phyloP scores from a whole-genome alignment of 2,113 vertebrate species.

The Aythya baeri region DNA sequence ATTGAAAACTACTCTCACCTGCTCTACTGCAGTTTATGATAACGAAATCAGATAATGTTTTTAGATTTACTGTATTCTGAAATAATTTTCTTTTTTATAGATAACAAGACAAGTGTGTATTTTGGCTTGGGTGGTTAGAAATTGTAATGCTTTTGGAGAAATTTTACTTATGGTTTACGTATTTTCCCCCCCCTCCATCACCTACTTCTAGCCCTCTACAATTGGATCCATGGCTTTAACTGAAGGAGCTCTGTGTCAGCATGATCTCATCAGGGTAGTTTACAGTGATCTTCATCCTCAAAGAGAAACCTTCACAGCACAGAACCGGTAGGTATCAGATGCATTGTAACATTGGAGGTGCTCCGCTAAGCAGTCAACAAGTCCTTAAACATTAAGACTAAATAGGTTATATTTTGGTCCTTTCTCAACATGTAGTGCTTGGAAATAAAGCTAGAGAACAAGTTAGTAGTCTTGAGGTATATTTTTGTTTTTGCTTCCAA shows the following conservation, averaged over 20 bases:
- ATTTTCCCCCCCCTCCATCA: background rate
- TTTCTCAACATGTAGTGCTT: background rate
- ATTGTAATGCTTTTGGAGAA: background rate
- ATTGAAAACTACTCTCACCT: background rate
- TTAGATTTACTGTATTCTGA: conserved; percentile 14
- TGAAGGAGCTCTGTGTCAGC: conserved; percentile 94
- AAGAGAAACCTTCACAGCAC: conserved; percentile 97
- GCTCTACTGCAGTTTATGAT: background rate
- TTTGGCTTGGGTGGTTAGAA: background rate
- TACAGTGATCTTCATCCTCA: conserved; percentile 97
- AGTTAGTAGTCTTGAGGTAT: background rate
- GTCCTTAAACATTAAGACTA: background rate
- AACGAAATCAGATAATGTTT: background rate
- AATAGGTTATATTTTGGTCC: background rate
- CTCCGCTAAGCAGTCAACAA: background rate
- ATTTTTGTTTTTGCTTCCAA: background rate
- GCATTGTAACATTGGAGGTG: background rate
- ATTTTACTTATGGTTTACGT: background rate
- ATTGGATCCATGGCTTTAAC: conserved; percentile 97
- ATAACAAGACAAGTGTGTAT: background rate
- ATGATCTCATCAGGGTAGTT: conserved; percentile 95
- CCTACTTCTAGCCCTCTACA: conserved; percentile 85
- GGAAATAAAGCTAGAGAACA: background rate
- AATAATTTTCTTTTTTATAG: background rate
- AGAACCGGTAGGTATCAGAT: conserved; percentile 87